These are phyloP conservation scores for Drosophila demipolita DNA, from an alignment of 2,888 invertebrate genomes.

Conservation along the genomic window DNA sequence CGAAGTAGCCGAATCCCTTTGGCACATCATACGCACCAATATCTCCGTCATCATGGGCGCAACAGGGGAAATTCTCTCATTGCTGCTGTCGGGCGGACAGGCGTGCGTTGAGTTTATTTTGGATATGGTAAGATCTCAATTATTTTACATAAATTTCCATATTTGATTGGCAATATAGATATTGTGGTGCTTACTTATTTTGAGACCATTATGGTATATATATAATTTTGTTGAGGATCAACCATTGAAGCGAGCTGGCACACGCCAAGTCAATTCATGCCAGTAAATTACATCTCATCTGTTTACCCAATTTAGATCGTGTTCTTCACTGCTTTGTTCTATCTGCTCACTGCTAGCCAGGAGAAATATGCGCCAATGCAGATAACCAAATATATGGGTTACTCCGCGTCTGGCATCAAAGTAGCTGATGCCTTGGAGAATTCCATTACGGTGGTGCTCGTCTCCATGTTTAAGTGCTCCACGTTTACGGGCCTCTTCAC, in stretches of 20 bases:
- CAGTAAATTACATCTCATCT: neutral
- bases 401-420: slow-evolving; percentile 89
- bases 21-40: slow-evolving; percentile 97
- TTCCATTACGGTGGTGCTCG: slow-evolving; percentile 96
- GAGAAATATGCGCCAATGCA: slow-evolving; percentile 97
- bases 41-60: slow-evolving; percentile 93
- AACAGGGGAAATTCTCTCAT: slow-evolving; percentile 93
- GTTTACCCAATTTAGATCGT: slow-evolving; percentile 89
- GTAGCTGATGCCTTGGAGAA: slow-evolving; percentile 94
- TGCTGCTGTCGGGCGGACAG: slow-evolving; percentile 95
- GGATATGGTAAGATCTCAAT: slow-evolving; percentile 88
- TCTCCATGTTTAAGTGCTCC: slow-evolving; percentile 98
- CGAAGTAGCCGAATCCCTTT: slow-evolving; percentile 93
- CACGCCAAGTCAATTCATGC: neutral
- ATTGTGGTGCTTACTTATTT: neutral
- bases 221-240: too few relatives aligned
- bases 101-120: slow-evolving; percentile 94
- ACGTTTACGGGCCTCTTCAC: slow-evolving; percentile 99
- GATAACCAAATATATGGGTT: slow-evolving; percentile 92
- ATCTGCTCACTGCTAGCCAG: slow-evolving; percentile 94
- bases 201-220: neutral
- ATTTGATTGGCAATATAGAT: neutral
- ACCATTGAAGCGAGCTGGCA: too few relatives aligned
- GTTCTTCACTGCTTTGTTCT: slow-evolving; percentile 98
- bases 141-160: neutral